A percentile compares a stretch with the other conserved stretches of the same genome.
phyloP scores from a whole-genome alignment of 2,113 vertebrate genomes.

The Pandion haliaetus region DNA sequence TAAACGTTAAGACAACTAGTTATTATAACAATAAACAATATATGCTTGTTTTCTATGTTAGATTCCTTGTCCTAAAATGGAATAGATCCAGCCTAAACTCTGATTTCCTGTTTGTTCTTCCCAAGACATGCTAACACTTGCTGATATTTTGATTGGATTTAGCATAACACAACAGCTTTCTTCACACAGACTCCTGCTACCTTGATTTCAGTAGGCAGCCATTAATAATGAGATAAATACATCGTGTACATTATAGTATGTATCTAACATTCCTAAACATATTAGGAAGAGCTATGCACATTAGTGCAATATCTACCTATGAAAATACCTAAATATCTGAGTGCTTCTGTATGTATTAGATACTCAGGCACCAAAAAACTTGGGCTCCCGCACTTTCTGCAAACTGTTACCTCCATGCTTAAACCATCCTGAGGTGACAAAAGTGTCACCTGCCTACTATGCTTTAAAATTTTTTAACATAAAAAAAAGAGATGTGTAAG shows the following conservation, averaged over 20 bases:
- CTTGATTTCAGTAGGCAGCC: background rate
- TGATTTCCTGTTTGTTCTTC: background rate
- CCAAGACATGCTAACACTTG: background rate
- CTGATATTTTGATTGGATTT: background rate
- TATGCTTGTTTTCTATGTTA: background rate
- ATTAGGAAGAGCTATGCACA: background rate
- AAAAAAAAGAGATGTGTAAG: background rate
- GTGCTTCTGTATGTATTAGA: background rate
- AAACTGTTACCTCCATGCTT: background rate
- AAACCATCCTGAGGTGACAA: background rate
- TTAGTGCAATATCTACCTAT: background rate
- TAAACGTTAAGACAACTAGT: background rate
- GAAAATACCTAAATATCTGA: background rate
- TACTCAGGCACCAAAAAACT: background rate
- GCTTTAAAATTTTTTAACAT: background rate
- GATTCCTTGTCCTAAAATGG: background rate
- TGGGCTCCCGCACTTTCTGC: background rate
- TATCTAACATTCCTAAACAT: background rate
- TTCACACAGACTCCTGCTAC: background rate
- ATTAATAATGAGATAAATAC: background rate
- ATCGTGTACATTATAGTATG: background rate
- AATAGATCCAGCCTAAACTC: background rate
- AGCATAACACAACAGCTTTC: background rate
- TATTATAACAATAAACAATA: background rate
- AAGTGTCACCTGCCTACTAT: background rate